Conservation (phyloP, 2,888 invertebrate species). For the Monopis laevigella region DNA sequence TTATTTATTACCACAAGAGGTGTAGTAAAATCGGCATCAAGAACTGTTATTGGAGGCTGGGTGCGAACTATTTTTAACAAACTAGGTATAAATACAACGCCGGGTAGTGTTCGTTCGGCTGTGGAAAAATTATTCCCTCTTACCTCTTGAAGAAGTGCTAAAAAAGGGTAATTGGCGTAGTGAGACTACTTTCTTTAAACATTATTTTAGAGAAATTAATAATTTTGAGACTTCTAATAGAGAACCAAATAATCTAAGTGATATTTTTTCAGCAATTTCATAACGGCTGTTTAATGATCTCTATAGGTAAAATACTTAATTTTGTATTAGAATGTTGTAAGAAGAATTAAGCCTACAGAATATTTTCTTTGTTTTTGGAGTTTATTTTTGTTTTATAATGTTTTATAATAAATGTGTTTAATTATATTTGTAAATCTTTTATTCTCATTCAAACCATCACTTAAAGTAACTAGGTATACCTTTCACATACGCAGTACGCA, state of each 20-base stretch:
- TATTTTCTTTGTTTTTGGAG: too few relatives aligned
- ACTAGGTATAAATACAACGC: constrained; percentile 9
- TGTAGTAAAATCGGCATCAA: constrained; percentile 11
- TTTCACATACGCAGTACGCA: too few relatives aligned
- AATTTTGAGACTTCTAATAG: not conserved
- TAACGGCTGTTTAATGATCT: too few relatives aligned
- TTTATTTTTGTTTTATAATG: too few relatives aligned
- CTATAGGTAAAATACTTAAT: too few relatives aligned
- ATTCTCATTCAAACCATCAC: too few relatives aligned
- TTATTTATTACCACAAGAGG: constrained; percentile 4
- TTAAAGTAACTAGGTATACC: too few relatives aligned
- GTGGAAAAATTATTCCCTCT: constrained; percentile 10
- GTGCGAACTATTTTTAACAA: constrained; percentile 13
- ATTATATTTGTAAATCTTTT: too few relatives aligned
- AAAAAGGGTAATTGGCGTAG: constrained; percentile 17
- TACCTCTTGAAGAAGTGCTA: constrained; percentile 15
- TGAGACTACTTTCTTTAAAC: constrained; percentile 14
- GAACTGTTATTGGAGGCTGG: constrained; percentile 16
- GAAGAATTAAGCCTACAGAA: too few relatives aligned
- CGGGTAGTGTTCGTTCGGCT: constrained; percentile 15
- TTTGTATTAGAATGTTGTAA: too few relatives aligned
- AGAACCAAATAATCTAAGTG: not conserved
- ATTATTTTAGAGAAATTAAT: constrained; percentile 16
- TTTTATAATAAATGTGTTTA: too few relatives aligned
- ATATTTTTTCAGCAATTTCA: not conserved